These are phyloP conservation scores for Athrips mouffetella DNA, from an alignment of 2,888 invertebrate species.

Conservation along the genomic window DNA sequence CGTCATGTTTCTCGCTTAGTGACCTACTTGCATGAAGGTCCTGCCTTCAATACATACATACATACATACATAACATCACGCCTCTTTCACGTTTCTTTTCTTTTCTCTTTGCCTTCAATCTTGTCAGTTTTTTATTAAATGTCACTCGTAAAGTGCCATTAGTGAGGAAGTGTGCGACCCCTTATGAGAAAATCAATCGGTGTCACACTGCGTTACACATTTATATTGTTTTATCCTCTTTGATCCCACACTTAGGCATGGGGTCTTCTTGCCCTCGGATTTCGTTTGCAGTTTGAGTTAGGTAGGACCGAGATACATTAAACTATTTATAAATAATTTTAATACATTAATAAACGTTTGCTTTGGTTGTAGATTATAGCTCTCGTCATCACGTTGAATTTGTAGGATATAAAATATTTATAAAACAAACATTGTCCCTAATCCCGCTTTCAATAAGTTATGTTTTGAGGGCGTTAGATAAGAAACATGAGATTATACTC, in stretches of 20 bases:
- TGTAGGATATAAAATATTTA: too few species aligned
- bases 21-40: constrained; percentile 57
- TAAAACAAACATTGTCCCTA: too few species aligned
- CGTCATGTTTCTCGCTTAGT: constrained; percentile 62
- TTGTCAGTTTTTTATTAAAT: constrained; percentile 38
- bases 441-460: too few species aligned
- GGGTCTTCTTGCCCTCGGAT: constrained; percentile 7
- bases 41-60: constrained; percentile 25
- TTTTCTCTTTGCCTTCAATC: too few species aligned
- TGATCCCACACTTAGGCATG: constrained; percentile 27
- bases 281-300: constrained; percentile 7
- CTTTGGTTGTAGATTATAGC: too few species aligned
- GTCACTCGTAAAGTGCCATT: constrained; percentile 40
- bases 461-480: too few species aligned
- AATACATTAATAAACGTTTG: too few species aligned
- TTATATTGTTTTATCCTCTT: constrained; percentile 49
- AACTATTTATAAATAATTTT: too few species aligned
- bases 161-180: constrained; percentile 39
- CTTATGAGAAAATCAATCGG: constrained; percentile 52
- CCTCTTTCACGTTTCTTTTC: constrained; percentile 29
- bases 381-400: too few species aligned
- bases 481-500: too few species aligned
- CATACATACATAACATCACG: too few species aligned
- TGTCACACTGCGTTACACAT: constrained; percentile 43
- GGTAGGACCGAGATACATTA: too few species aligned